Evolutionary conservation across 2,113 vertebrate species (phyloP).

Genomic region (Heterochromis multidens): DNA sequence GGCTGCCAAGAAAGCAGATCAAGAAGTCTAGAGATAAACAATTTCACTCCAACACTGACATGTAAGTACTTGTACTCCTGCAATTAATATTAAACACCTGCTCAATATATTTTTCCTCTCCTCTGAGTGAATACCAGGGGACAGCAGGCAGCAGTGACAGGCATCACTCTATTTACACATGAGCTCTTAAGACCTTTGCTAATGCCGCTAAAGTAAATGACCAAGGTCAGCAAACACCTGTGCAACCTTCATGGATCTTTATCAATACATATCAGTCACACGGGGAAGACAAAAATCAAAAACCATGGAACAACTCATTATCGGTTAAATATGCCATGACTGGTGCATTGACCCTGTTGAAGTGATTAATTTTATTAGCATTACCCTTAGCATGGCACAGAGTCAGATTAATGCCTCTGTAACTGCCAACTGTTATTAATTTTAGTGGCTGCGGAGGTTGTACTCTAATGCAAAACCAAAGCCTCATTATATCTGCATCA

Average conservation of each 20-base stretch:
- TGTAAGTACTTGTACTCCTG: background rate
- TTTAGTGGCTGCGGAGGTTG: background rate
- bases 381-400: background rate
- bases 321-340: constrained; percentile 37
- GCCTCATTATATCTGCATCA: background rate
- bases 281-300: background rate
- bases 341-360: constrained; percentile 18
- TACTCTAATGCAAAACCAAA: background rate
- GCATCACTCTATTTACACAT: constrained; percentile 33
- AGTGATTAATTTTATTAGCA: background rate
- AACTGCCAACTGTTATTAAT: background rate
- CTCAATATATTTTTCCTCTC: background rate
- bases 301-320: constrained; percentile 10
- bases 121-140: background rate
- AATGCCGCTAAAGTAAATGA: constrained; percentile 4
- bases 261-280: constrained; percentile 13
- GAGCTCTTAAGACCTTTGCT: constrained; percentile 27
- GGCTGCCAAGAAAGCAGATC: constrained; percentile 16
- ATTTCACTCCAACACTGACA: constrained; percentile 20
- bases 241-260: constrained; percentile 18
- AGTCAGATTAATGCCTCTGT: background rate
- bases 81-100: constrained; percentile 54
- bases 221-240: constrained; percentile 12
- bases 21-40: background rate
- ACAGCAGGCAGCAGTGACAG: constrained; percentile 37